Evolutionary conservation across 2,797 vertebrate species (phyloP), one percentile per base, ranked within the genome.

Genomic region (Octomys mimax): DNA sequence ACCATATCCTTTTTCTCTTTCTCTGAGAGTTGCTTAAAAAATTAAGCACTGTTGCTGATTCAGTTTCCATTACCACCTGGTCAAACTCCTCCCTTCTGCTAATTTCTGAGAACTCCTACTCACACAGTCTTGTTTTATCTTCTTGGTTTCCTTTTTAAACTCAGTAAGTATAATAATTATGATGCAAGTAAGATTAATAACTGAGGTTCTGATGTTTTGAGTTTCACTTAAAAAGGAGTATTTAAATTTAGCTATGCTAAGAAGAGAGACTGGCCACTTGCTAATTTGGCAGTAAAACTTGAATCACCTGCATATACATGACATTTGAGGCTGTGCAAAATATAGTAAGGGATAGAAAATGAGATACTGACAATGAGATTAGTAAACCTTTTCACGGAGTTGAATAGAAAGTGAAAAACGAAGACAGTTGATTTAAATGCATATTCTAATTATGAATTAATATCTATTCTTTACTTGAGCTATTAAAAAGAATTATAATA

Each of bases 81-180:
- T 62, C 36, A 86, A 36, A 79, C 31, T 70, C 33, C 5, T 94
- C 9, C 57, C n/a, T 49, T 88, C 28, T 22, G 13, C 75, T 94
- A 89, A 73, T 54, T 87, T 78, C 86, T 87, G 54, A 79, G 85
- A 52, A 46, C 42, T 87, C 68, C 8, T 28, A 24, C 54, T 36
- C 22, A 49, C n/a, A 39, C 10, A 22, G 59, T 90, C 33, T 77
- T 87, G 4, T 66, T 36, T 62, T 81, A 21, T 13, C 5, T 84
- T 57, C 39, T 73, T 75, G 89, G 92, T 87, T 87, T 75, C n/a
- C 2, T 13, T 92, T 80, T 90, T 95, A 28, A 87, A 22, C 39
- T 71, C 13, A 33, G 66, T 71, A 90, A 81, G 24, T 61, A 75
- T 18, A 73, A 18, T n/a, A 82, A 79, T 73, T 87, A 9, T 73